Evolutionary conservation across 2,888 invertebrate genomes (phyloP), one percentile per base, ranked within the genome.

Genomic region (Beris morrisii): DNA sequence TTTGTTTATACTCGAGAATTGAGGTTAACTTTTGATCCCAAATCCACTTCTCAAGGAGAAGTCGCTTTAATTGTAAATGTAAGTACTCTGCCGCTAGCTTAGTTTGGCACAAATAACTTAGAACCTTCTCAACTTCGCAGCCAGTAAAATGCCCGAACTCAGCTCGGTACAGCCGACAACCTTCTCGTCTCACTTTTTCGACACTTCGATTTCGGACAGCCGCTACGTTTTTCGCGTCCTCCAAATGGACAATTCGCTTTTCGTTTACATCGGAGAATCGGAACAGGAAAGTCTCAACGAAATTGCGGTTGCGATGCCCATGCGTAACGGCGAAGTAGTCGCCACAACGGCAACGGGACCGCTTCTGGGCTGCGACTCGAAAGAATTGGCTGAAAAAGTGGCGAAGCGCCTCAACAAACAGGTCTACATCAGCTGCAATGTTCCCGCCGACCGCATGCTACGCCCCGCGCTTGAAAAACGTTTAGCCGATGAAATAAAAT

Each of bases 401-500:
- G 73, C 81, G 0, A 81, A 79, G 69, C 79, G 77, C 67, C 71
- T 82, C 12, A 75, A 78, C 4, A 83, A 83, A 72, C 79, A 78
- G 58, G 79, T 83, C 11, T 83, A 77, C 72, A 73, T 84, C n/a
- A 84, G 83, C 74, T 82, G 79, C 69, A 84, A 84, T 73, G 64
- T 83, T 5, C 74, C 76, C 38, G 72, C 76, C 5, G 79, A 81
- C 73, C 75, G 74, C 69, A 71, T 75, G 53, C 70, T 75, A 11
- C 69, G 76, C 48, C 77, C 78, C 4, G 53, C 75, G 43, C 69
- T 83, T 45, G 82, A 83, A 72, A 78, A 81, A 71, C 73, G 77
- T 65, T 70, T 83, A 11, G 73, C 75, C 66, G 77, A 81, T 70
- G 82, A 83, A 75, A 80, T 83, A 30, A 77, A 77, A 57, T 70